These are phyloP conservation scores for Pelodytes ibericus DNA, from an alignment of 2,797 vertebrate genomes.

Conservation along the genomic window DNA sequence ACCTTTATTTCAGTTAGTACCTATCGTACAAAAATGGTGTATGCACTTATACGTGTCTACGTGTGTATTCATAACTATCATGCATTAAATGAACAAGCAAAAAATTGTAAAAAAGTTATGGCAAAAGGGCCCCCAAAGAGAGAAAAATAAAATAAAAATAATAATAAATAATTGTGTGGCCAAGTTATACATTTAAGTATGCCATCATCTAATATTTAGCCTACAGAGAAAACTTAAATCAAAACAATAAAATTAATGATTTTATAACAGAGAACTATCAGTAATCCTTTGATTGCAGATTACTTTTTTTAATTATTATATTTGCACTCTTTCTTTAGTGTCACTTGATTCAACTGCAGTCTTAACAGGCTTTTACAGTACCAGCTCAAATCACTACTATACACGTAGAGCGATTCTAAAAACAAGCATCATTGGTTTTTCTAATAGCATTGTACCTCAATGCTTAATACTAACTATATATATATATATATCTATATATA, in stretches of 20 bases:
- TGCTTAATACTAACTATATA: too few species aligned
- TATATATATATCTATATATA: too few species aligned
- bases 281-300: too few species aligned
- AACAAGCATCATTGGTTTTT: not conserved
- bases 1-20: conserved; percentile 64
- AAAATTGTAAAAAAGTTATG: conserved; percentile 59
- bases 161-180: conserved; percentile 39
- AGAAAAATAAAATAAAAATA: conserved; percentile 66
- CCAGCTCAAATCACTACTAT: not conserved
- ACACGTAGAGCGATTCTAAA: not conserved
- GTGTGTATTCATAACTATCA: conserved; percentile 76
- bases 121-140: conserved; percentile 62
- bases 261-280: conserved; percentile 47
- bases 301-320: conserved; percentile 37
- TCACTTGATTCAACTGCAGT: conserved; percentile 47
- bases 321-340: conserved; percentile 49
- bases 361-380: conserved; percentile 58
- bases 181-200: too few species aligned
- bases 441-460: not conserved
- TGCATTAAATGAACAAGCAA: conserved; percentile 75
- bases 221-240: too few species aligned
- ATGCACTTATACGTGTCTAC: conserved; percentile 69
- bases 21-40: conserved; percentile 76
- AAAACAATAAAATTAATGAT: too few species aligned
- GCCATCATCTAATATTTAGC: too few species aligned